Conservation (phyloP, 2,113 vertebrate genomes). For the Scartelaos histophorus region DNA sequence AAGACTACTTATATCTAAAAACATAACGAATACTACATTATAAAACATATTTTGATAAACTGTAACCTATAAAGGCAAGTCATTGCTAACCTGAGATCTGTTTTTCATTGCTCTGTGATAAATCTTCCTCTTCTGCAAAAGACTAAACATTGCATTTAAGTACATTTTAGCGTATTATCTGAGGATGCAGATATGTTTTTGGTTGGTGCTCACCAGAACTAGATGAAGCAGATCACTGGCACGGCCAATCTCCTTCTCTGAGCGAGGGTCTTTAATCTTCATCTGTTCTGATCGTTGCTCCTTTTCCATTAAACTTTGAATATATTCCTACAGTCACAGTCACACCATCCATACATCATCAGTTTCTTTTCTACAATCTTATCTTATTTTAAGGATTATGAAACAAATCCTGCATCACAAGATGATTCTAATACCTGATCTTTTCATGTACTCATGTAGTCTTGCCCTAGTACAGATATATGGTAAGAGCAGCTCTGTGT, state of each 20-base stretch:
- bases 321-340: slow-evolving; percentile 77
- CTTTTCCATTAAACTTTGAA: slow-evolving; percentile 80
- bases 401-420: not conserved
- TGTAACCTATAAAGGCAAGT: not conserved
- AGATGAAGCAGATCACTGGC: slow-evolving; percentile 77
- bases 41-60: not conserved
- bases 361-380: too few species aligned
- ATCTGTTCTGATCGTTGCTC: slow-evolving; percentile 78
- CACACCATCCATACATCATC: not conserved
- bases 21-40: not conserved
- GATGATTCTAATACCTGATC: too few species aligned
- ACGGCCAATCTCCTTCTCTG: slow-evolving; percentile 73
- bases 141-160: slow-evolving; percentile 67
- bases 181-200: slow-evolving; percentile 2
- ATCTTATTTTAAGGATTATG: not conserved
- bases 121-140: slow-evolving; percentile 71
- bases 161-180: not conserved
- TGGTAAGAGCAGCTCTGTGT: too few species aligned
- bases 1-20: slow-evolving; percentile 47
- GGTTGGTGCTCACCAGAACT: slow-evolving; percentile 74
- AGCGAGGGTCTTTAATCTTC: slow-evolving; percentile 82
- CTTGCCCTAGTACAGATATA: too few species aligned
- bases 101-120: slow-evolving; percentile 32
- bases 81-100: slow-evolving; percentile 40
- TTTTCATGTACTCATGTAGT: too few species aligned